A percentile compares a stretch with the other conserved stretches of the same genome.
These are phyloP conservation scores for Phenacoccus solenopsis DNA, from an alignment of 1,140 invertebrate genomes.

Conservation along the genomic window DNA sequence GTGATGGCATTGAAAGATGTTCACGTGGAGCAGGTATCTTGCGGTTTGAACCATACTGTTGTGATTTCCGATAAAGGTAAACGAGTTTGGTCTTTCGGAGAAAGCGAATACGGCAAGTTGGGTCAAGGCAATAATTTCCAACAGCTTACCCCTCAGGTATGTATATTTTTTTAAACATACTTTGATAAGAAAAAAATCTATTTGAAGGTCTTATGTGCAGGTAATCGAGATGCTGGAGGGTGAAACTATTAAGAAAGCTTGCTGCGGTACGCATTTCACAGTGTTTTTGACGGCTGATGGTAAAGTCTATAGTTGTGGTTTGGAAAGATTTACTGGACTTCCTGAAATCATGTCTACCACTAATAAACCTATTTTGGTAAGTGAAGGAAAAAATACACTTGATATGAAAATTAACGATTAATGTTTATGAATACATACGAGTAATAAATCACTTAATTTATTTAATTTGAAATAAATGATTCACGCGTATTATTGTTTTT, in stretches of 20 bases:
- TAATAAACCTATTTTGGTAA: background rate
- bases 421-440: no score
- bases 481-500: constrained; percentile 12
- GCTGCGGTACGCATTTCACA: constrained; percentile 50
- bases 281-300: constrained; percentile 49
- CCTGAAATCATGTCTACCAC: constrained; percentile 1
- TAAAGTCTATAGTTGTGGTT: constrained; percentile 47
- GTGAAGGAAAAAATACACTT: no score
- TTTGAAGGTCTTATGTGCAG: constrained; percentile 28
- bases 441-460: no score
- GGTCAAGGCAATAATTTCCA: constrained; percentile 44
- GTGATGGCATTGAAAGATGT: constrained; percentile 36
- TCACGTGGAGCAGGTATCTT: constrained; percentile 40
- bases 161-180: background rate
- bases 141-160: constrained; percentile 39
- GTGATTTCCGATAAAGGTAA: constrained; percentile 44
- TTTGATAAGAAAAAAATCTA: no score
- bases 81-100: constrained; percentile 52
- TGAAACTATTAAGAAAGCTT: constrained; percentile 44
- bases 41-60: constrained; percentile 51
- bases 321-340: constrained; percentile 37
- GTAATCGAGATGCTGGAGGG: constrained; percentile 42
- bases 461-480: background rate
- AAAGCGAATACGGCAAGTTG: constrained; percentile 53
- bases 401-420: no score